phyloP scores from a whole-genome alignment of 2,113 vertebrate species.

The Anseranas semipalmata region DNA sequence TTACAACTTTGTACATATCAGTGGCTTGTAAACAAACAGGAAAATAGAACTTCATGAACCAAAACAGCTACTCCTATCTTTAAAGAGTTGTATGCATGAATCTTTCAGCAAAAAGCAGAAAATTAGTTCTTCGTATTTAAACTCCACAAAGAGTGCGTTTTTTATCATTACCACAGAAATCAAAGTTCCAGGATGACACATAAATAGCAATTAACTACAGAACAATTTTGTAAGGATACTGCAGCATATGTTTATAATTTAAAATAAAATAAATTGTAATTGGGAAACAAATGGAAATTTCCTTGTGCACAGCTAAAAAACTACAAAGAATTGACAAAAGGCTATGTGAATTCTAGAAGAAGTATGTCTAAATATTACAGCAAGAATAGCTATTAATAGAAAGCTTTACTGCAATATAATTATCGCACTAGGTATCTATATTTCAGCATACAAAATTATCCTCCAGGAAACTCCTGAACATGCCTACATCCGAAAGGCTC shows the following conservation, averaged over 20 bases:
- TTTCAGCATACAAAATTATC: conserved; percentile 21
- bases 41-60: background rate
- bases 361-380: background rate
- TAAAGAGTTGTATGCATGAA: background rate
- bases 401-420: background rate
- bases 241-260: background rate
- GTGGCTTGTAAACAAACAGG: background rate
- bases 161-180: background rate
- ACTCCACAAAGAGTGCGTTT: background rate
- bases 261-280: background rate
- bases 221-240: background rate
- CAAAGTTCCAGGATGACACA: background rate
- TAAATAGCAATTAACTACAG: background rate
- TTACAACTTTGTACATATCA: background rate
- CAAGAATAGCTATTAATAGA: conserved; percentile 15
- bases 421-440: background rate
- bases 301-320: background rate
- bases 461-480: conserved; percentile 9
- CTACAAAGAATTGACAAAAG: background rate
- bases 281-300: background rate
- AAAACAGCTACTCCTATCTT: background rate
- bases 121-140: background rate
- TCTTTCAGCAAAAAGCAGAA: background rate
- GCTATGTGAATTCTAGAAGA: background rate
- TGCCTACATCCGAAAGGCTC: background rate